Evolutionary conservation across 2,888 invertebrate genomes (phyloP).

Genomic region (Morpho helenor): DNA sequence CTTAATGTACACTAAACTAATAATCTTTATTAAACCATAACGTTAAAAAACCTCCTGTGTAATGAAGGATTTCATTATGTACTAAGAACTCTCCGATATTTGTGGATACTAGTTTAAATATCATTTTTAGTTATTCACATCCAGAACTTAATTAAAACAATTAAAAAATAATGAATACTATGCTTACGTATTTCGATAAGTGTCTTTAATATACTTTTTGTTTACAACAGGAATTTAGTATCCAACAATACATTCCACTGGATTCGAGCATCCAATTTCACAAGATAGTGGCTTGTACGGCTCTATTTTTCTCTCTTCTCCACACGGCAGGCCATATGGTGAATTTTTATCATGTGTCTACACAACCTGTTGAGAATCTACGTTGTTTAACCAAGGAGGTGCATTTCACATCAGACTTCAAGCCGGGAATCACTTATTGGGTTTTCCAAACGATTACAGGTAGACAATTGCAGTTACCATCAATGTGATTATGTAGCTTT

Average conservation of each 20-base stretch:
- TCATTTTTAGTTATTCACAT: neutral
- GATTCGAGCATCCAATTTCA: slow-evolving; percentile 98
- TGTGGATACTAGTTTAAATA: too few relatives aligned
- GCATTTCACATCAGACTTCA: slow-evolving; percentile 95
- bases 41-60: too few relatives aligned
- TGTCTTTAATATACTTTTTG: neutral
- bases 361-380: slow-evolving; percentile 95
- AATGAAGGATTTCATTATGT: too few relatives aligned
- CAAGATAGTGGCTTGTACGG: slow-evolving; percentile 97
- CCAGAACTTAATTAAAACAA: too few relatives aligned
- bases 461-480: slow-evolving; percentile 44
- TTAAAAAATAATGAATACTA: too few relatives aligned
- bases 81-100: neutral
- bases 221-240: slow-evolving; percentile 85
- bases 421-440: slow-evolving; percentile 97
- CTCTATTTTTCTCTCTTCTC: slow-evolving; percentile 93
- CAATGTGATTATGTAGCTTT: neutral
- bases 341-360: slow-evolving; percentile 98
- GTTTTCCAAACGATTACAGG: slow-evolving; percentile 96
- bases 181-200: too few relatives aligned
- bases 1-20: neutral
- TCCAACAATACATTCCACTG: slow-evolving; percentile 95
- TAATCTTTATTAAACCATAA: too few relatives aligned
- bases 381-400: slow-evolving; percentile 96
- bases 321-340: slow-evolving; percentile 97